phyloP scores from a whole-genome alignment of 30 jellyfish, hydroid and myxozoan species.

The Aurelia coerulea region DNA sequence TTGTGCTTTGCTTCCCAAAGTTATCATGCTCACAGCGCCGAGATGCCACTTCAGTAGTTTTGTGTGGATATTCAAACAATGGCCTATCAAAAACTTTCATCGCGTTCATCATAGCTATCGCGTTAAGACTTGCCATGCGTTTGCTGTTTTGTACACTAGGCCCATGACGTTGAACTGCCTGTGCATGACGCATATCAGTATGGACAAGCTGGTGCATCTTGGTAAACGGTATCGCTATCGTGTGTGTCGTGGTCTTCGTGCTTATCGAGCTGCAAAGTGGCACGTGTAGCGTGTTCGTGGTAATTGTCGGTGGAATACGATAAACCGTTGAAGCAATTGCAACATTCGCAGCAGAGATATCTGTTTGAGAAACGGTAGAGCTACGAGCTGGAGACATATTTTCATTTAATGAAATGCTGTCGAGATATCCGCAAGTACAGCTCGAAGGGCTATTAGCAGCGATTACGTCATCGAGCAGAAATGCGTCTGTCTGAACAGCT shows the following conservation, averaged over 20 bases:
- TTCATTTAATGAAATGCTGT: slow-evolving; percentile 5
- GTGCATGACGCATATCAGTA: slow-evolving; percentile 45
- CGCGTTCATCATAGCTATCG: slow-evolving; percentile 87
- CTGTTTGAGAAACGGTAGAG: background rate
- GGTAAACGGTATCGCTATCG: slow-evolving; percentile 86
- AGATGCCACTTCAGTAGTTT: slow-evolving; percentile 2
- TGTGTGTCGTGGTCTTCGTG: slow-evolving; percentile 80
- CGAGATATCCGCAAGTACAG: slow-evolving; percentile 67
- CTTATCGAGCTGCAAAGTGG: slow-evolving; percentile 80
- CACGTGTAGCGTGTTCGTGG: slow-evolving; percentile 44
- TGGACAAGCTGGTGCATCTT: slow-evolving; percentile 81
- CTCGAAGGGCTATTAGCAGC: slow-evolving; percentile 41
- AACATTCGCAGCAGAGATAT: background rate
- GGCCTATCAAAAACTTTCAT: slow-evolving; percentile 74
- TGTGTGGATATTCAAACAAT: slow-evolving; percentile 8
- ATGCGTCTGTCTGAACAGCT: slow-evolving; percentile 89
- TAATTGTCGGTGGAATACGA: slow-evolving; percentile 60
- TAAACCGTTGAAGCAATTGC: slow-evolving; percentile 29
- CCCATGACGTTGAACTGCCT: slow-evolving; percentile 7
- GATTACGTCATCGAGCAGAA: slow-evolving; percentile 11
- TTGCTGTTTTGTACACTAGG: slow-evolving; percentile 42
- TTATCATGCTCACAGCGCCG: slow-evolving; percentile 23
- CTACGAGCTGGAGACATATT: slow-evolving; percentile 17
- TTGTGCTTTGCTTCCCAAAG: slow-evolving; percentile 9
- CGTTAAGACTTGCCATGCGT: slow-evolving; percentile 77